Evolutionary conservation across 1,140 invertebrate species (phyloP).

Genomic region (Scaptomyza hsui): DNA sequence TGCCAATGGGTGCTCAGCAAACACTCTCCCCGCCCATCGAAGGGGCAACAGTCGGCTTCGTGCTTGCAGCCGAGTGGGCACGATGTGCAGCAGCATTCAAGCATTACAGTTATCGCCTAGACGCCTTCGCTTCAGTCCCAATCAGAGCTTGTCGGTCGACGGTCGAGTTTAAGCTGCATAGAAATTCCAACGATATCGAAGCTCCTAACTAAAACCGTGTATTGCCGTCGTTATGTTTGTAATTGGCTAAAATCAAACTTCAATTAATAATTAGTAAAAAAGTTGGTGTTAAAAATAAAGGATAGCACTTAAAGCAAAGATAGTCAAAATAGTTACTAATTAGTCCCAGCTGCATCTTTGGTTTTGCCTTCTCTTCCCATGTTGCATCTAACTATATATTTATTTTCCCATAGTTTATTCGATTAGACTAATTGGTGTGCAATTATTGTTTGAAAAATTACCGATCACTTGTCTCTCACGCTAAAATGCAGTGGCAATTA

Average conservation of each 20-base stretch:
- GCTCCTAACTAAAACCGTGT: slow-evolving; percentile 8
- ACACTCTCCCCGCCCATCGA: slow-evolving; percentile 41
- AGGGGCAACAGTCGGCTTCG: slow-evolving; percentile 27
- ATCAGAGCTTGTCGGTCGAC: slow-evolving; percentile 45
- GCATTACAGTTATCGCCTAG: slow-evolving; percentile 27
- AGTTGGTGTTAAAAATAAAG: background rate
- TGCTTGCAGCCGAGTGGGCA: background rate
- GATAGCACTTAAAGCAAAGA: background rate
- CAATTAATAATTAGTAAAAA: background rate
- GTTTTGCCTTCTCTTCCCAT: background rate
- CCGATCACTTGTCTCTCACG: slow-evolving; percentile 13
- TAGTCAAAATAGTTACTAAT: background rate
- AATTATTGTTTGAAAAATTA: slow-evolving; percentile 19
- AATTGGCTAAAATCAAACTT: slow-evolving; percentile 5
- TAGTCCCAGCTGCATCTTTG: background rate
- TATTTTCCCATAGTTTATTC: background rate
- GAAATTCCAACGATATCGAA: background rate
- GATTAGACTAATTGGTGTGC: background rate
- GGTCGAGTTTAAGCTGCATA: slow-evolving; percentile 30
- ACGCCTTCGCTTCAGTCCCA: slow-evolving; percentile 38
- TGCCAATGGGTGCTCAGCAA: slow-evolving; percentile 40
- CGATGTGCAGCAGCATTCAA: slow-evolving; percentile 12
- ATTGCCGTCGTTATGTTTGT: slow-evolving; percentile 27
- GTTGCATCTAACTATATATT: background rate
- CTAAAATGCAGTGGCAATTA: slow-evolving; percentile 13